Base-by-base conservation (phyloP, 2,113 vertebrate species). In the Leptobrachium leishanense region DNA sequence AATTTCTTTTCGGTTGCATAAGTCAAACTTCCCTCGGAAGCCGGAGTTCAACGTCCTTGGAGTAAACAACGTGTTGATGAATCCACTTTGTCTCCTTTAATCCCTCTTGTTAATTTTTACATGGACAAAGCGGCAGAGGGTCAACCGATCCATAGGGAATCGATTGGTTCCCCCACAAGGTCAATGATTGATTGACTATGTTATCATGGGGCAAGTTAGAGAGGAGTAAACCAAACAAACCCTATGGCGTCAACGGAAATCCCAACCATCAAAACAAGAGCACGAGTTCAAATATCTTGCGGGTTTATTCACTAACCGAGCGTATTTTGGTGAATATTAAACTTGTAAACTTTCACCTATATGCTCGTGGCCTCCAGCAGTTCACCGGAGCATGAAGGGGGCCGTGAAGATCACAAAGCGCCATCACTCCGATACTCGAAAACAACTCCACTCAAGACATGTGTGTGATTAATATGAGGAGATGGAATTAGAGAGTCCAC, bases 111-210 rank as follows among this genome's bases (percentile, higher is more conserved):
- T 2, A 53, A 42, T 20, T 15, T 41, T 11, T 13, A 53, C 31
- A 41, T 69, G 67, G 39, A 74, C 57, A 44, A 74, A 63, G 46
- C 15, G 57, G 7, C 69, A 40, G 11, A 43, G 57, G 57, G 43
- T 44, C 2, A 46, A 6, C 42, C 10, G 43, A 43, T 15, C 43
- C 67, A 50, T 11, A 8, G 75, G 50, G 65, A 50, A 50, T 40
- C 5, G 20, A 44, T 40, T 53, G 69, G 50, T 43, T 50, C 2
- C 2, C 43, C 2, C 15, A 20, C 69, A 53, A 39, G 10, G 69
- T 72, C 69, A 72, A 72, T 54, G 53, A 72, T 72, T 54, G 53
- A 72, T 72, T 72, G 46, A 72, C 69, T 8, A 55, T 54, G 46
- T 72, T 54, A 72, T 72, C 31, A 11, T 2, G 50, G 39, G 20